These are phyloP conservation scores for Chelon auratus DNA, from an alignment of 2,797 vertebrate genomes.

Conservation along the genomic window DNA sequence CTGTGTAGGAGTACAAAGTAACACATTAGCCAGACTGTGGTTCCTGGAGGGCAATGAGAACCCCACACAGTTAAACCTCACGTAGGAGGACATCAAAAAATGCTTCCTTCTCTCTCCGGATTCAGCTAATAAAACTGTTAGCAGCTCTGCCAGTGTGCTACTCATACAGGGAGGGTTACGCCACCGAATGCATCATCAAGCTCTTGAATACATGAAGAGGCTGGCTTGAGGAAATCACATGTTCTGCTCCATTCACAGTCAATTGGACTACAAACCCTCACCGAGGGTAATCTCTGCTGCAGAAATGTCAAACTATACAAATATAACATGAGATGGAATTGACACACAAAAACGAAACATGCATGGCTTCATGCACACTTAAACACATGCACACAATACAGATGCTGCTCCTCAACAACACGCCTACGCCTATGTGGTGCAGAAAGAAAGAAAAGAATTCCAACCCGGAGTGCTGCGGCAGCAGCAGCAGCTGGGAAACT, in stretches of 20 bases:
- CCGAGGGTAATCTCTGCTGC: constrained; percentile 21
- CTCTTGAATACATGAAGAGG: constrained; percentile 43
- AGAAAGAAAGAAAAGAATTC: constrained; percentile 2
- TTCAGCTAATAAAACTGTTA: constrained; percentile 75
- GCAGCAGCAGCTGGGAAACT: constrained; percentile 48
- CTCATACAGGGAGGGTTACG: constrained; percentile 46
- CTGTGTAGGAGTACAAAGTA: constrained; percentile 78
- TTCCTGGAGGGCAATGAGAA: constrained; percentile 76
- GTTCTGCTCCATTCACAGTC: constrained; percentile 31
- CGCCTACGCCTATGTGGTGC: constrained; percentile 24
- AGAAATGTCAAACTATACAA: constrained; percentile 12
- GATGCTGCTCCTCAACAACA: constrained; percentile 1
- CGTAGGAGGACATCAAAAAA: constrained; percentile 81
- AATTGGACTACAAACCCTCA: constrained; percentile 19
- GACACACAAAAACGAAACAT: background rate
- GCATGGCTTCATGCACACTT: background rate
- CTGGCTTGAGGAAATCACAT: constrained; percentile 52
- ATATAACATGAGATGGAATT: constrained; percentile 7
- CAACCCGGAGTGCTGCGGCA: constrained; percentile 26
- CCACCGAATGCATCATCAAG: constrained; percentile 43
- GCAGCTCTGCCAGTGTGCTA: constrained; percentile 57
- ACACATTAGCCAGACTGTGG: constrained; percentile 77
- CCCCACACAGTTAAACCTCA: constrained; percentile 75
- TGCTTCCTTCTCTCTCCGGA: constrained; percentile 66
- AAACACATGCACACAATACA: constrained; percentile 5